Conservation (phyloP, 2,888 invertebrate genomes). For the Leucoptera coffeella region DNA sequence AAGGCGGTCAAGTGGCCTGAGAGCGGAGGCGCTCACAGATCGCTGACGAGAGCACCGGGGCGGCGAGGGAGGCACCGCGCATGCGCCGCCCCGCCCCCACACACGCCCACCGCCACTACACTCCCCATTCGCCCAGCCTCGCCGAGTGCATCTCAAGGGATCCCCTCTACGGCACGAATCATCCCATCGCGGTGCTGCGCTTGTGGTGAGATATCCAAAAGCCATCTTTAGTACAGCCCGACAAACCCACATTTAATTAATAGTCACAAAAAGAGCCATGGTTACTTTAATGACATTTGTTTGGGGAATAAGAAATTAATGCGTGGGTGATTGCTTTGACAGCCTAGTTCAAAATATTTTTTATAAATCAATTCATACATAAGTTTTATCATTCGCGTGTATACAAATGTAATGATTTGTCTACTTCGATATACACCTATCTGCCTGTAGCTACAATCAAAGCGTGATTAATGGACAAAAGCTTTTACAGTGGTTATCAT, state of each 20-base stretch:
- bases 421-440: too few relatives aligned
- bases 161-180: too few relatives aligned
- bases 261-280: neutral
- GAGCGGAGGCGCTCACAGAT: conserved; percentile 8
- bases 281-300: neutral
- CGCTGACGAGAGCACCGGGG: conserved; percentile 2
- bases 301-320: neutral
- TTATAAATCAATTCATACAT: too few relatives aligned
- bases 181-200: too few relatives aligned
- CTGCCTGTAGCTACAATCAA: too few relatives aligned
- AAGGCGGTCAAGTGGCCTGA: conserved; percentile 39
- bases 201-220: too few relatives aligned
- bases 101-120: conserved; percentile 18
- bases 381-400: too few relatives aligned
- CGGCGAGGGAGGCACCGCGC: conserved; percentile 15
- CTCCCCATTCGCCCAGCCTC: conserved; percentile 1
- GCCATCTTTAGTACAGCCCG: too few relatives aligned
- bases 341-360: too few relatives aligned
- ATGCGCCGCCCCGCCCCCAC: conserved; percentile 24
- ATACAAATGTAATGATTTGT: too few relatives aligned
- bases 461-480: conserved; percentile 26
- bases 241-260: too few relatives aligned
- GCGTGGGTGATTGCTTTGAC: neutral
- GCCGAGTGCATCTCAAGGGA: too few relatives aligned
- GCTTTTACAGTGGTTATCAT: conserved; percentile 12